These are phyloP conservation scores for Strigamia transsilvanica DNA, from an alignment of 2,888 invertebrate species.

Conservation along the genomic window DNA sequence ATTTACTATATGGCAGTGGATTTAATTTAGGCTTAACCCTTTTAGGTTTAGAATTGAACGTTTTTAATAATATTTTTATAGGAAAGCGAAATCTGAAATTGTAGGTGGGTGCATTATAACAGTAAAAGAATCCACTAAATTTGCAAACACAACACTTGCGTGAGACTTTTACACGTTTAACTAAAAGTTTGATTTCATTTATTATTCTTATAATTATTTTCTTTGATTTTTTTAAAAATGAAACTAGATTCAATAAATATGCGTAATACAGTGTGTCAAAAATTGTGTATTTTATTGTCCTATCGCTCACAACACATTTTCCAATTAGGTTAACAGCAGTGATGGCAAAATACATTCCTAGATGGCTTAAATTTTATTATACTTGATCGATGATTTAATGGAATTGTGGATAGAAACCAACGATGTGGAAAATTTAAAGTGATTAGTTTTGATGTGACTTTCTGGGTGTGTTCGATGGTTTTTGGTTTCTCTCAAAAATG, in stretches of 20 bases:
- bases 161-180: slow-evolving; percentile 1
- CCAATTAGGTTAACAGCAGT: not conserved
- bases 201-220: slow-evolving; percentile 13
- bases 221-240: not conserved
- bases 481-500: not conserved
- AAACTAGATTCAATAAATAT: slow-evolving; percentile 37
- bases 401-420: not conserved
- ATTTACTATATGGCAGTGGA: not conserved
- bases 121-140: slow-evolving; percentile 3
- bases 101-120: not conserved
- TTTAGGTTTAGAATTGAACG: not conserved
- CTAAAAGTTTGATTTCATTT: slow-evolving; percentile 17
- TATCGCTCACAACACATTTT: not conserved
- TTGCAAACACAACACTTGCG: not conserved
- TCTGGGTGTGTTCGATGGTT: not conserved
- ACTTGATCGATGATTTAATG: not conserved
- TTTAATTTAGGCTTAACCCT: slow-evolving; percentile 24
- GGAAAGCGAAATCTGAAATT: not conserved
- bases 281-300: not conserved
- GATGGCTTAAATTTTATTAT: not conserved
- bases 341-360: not conserved
- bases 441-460: not conserved
- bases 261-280: slow-evolving; percentile 46
- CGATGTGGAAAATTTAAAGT: not conserved
- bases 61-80: slow-evolving; percentile 34